These are phyloP conservation scores for Laothoe populi DNA, from an alignment of 2,888 invertebrate genomes.

Conservation along the genomic window DNA sequence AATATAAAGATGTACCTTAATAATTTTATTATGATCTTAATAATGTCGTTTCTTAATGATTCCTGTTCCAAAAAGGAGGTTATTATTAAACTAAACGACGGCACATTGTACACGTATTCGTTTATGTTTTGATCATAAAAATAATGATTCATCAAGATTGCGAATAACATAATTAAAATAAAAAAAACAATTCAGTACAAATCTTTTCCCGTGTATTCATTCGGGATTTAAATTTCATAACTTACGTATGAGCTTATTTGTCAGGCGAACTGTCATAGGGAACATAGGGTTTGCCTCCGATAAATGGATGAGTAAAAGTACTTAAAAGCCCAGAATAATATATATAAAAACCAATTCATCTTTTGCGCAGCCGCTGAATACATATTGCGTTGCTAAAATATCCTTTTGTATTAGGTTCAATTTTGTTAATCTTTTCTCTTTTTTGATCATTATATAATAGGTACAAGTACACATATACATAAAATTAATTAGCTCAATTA, in stretches of 20 bases:
- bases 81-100: conserved; percentile 20
- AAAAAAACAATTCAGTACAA: conserved; percentile 28
- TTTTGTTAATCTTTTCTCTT: too few relatives aligned
- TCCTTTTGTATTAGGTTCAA: too few relatives aligned
- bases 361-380: too few relatives aligned
- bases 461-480: not conserved
- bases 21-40: not conserved
- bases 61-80: not conserved
- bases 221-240: too few relatives aligned
- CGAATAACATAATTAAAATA: conserved; percentile 36
- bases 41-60: not conserved
- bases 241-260: too few relatives aligned
- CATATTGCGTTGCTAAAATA: too few relatives aligned
- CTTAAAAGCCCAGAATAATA: too few relatives aligned
- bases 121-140: conserved; percentile 23
- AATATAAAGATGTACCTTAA: not conserved
- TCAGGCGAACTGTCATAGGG: too few relatives aligned
- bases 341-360: too few relatives aligned
- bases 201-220: not conserved
- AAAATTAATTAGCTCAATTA: not conserved
- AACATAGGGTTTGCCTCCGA: too few relatives aligned
- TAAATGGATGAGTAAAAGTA: too few relatives aligned
- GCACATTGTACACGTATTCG: conserved; percentile 10
- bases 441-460: too few relatives aligned
- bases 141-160: conserved; percentile 32